Percentiles rank a stretch among this genome's conserved stretches.
Conservation (phyloP, 1,140 invertebrate genomes). For the fruit fly (Drosophila melanogaster) region Release_6_plus_ISO1_MT NC_004354.4:8469001-8469500, state of each 20-base stretch:
- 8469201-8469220: background rate
- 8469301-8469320: too few species aligned
- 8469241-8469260: too few species aligned
- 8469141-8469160: background rate
- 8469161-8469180: background rate
- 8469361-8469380: conserved; percentile 21
- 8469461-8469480: conserved; percentile 8
- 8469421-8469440: background rate
- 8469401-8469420: conserved; percentile 25
- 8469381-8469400: background rate
- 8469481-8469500: background rate
- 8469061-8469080: conserved; percentile 27
- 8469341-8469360: conserved; percentile 8
- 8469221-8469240: background rate
- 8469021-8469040: conserved; percentile 34
- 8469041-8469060: conserved; percentile 22
- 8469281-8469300: background rate
- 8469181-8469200: background rate
- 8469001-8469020: conserved; percentile 15
- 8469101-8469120: conserved; percentile 14
- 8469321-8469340: conserved; percentile 1
- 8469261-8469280: background rate
- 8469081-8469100: conserved; percentile 44
- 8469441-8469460: background rate
- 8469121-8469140: conserved; percentile 4